These are phyloP conservation scores for Vulpes lagopus DNA, from an alignment of 2,113 vertebrate species.

Conservation along the genomic window DNA sequence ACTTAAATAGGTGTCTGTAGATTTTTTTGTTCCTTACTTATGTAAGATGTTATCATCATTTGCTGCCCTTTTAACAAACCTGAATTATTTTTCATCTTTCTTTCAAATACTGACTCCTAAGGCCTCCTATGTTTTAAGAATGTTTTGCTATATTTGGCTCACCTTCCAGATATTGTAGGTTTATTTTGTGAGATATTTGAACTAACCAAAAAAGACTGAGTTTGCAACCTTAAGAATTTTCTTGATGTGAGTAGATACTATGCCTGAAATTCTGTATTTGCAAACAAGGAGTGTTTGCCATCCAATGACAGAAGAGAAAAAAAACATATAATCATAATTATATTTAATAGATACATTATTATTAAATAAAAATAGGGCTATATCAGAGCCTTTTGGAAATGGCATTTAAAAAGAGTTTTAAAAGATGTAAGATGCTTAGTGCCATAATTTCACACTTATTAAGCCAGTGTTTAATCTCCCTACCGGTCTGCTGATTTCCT, in stretches of 20 bases:
- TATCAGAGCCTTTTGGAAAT: background rate
- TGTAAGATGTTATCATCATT: background rate
- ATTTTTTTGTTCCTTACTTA: background rate
- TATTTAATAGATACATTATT: background rate
- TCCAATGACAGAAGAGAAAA: background rate
- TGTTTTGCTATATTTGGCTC: background rate
- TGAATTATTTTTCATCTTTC: background rate
- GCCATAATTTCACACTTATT: background rate
- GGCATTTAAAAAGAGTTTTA: background rate
- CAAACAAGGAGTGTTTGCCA: background rate
- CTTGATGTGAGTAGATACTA: background rate
- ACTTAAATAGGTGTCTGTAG: background rate
- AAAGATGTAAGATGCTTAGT: background rate
- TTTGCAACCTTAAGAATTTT: background rate
- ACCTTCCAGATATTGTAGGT: background rate
- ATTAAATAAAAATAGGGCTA: background rate
- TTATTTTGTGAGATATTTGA: background rate
- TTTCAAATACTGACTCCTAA: background rate
- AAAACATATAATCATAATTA: background rate
- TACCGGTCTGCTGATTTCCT: background rate
- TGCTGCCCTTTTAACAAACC: background rate
- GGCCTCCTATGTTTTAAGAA: background rate
- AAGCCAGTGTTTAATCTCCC: background rate
- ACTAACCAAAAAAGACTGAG: background rate
- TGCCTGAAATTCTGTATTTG: background rate